Conservation (phyloP, 2,797 vertebrate species). For the Sphaeramia orbicularis region DNA sequence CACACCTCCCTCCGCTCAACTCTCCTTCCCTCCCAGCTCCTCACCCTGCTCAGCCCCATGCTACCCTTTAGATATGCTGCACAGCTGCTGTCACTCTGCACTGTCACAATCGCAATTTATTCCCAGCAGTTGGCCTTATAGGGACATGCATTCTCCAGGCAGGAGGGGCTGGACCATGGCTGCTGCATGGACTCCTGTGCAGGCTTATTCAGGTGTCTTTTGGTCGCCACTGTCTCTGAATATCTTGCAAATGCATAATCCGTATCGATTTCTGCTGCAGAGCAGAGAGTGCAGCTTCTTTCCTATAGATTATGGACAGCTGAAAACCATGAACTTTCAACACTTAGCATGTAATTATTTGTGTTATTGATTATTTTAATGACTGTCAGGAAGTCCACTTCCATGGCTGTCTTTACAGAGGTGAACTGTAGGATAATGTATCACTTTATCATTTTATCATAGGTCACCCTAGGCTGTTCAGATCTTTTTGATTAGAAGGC, state of each 20-base stretch:
- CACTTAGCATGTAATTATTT: conserved; percentile 27
- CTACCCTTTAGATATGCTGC: conserved; percentile 77
- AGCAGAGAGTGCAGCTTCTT: not conserved
- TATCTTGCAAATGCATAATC: conserved; percentile 2
- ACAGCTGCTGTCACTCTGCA: conserved; percentile 92
- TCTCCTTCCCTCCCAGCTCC: conserved; percentile 55
- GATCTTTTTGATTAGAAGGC: conserved; percentile 1
- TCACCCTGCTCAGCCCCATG: conserved; percentile 59
- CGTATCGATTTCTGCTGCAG: conserved; percentile 6
- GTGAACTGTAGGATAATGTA: not conserved
- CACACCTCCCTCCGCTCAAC: conserved; percentile 48
- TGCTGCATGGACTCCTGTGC: conserved; percentile 26
- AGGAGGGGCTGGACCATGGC: conserved; percentile 63
- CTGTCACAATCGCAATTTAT: conserved; percentile 89
- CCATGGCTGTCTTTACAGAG: conserved; percentile 10
- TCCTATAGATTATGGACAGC: conserved; percentile 2
- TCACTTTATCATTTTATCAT: conserved; percentile 20
- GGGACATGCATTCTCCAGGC: conserved; percentile 89
- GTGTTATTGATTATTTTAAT: conserved; percentile 32
- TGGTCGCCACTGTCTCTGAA: conserved; percentile 16
- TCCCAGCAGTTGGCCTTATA: conserved; percentile 91
- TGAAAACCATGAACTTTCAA: conserved; percentile 18
- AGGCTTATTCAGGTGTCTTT: conserved; percentile 51
- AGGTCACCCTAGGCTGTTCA: not conserved
- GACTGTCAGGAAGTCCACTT: conserved; percentile 14